A percentile compares a stretch with the other conserved stretches of the same genome.
These are phyloP conservation scores for Propsilocerus akamusi DNA, from an alignment of 1,140 invertebrate genomes.

Conservation along the genomic window DNA sequence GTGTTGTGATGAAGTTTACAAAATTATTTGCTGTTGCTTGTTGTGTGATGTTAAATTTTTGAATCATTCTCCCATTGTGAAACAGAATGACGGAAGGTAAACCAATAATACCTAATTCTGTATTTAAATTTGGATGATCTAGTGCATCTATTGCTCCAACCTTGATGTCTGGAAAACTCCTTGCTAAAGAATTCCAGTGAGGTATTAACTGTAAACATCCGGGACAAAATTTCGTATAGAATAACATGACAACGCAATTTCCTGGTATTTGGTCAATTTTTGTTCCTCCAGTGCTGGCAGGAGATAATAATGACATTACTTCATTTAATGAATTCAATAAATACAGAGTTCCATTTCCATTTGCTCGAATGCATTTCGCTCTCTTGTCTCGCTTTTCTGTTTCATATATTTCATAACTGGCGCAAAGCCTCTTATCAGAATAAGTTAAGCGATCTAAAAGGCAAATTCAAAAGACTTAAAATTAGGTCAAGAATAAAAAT, in stretches of 20 bases:
- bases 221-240: conserved; percentile 76
- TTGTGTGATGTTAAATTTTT: conserved; percentile 66
- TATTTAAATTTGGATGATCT: conserved; percentile 69
- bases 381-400: background rate
- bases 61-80: conserved; percentile 74
- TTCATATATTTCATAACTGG: background rate
- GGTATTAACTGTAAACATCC: conserved; percentile 79
- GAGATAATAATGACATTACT: conserved; percentile 23
- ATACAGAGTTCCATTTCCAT: conserved; percentile 10
- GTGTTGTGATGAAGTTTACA: conserved; percentile 58
- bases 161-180: conserved; percentile 70
- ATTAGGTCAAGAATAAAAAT: background rate
- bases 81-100: conserved; percentile 84
- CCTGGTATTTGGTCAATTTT: conserved; percentile 30
- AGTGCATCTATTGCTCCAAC: conserved; percentile 81
- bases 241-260: conserved; percentile 67
- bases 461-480: background rate
- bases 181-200: conserved; percentile 70
- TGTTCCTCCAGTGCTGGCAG: conserved; percentile 22
- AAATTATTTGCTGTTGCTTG: conserved; percentile 61
- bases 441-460: background rate
- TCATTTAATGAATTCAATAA: conserved; percentile 18
- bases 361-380: conserved; percentile 15
- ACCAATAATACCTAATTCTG: conserved; percentile 84
- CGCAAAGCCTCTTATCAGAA: background rate